Base-by-base conservation (phyloP, 2,888 invertebrate species). In the Oscheius sp. region DNA sequence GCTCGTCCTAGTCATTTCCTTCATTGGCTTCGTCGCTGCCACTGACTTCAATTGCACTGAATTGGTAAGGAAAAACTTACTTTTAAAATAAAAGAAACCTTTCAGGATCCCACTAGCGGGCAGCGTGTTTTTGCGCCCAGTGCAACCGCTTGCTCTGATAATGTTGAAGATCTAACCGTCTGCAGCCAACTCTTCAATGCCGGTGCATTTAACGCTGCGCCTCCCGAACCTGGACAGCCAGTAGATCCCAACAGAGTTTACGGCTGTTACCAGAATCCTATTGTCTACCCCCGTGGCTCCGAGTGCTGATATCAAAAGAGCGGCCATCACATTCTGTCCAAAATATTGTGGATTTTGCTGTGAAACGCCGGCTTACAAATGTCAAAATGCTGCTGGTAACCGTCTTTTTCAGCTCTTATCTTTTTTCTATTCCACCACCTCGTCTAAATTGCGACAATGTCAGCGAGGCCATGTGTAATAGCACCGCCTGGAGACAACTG, bases 401-500 rank as follows among this genome's bases (percentile, higher is more conserved):
- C 3, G n/a, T n/a, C n/a, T n/a, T n/a, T n/a, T n/a, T n/a, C n/a
- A n/a, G 9, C 35, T 35, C 5, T 35, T 3, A 35, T 35, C 35
- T 35, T 35, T 35, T 35, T 35, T 35, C 35, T 6, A 35, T 49
- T 13, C 18, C 49, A 49, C 6, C 7, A 12, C 45, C 45, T 43
- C 45, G 45, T 3, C 2, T 49, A 18, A 49, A 3, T 7, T 69
- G 69, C 49, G 29, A 12, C 53, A 69, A 58, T 1, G 55, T 69
- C 7, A 69, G 58, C 25, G 13, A 12, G 25, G n/a, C 13, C 2
- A 69, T 69, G 69, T 69, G 69, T 18, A 18, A 25, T 7, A 55
- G 55, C 27, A 23, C 55, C 18, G 13, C 13, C 12, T 69, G 69
- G 69, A 69, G 69, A 27, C 13, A 56, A n/a, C 23, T 69, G 16